Conservation (phyloP, 2,888 invertebrate species). For the Lasioglossum calceatum region DNA sequence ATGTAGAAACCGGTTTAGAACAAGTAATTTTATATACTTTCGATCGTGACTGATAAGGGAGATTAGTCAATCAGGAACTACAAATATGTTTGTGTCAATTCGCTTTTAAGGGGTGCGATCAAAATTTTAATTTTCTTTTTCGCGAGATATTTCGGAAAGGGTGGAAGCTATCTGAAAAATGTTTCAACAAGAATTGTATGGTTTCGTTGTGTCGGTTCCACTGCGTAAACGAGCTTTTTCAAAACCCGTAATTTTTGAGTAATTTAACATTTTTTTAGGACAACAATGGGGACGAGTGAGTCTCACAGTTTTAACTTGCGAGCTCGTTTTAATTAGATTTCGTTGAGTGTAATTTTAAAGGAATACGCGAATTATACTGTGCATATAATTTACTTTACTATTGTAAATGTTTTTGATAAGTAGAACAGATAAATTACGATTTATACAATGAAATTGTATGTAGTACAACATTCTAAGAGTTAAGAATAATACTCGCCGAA, state of each 20-base stretch:
- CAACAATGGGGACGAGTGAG: neutral
- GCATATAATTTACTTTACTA: neutral
- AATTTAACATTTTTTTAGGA: too few species aligned
- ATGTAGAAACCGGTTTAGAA: neutral
- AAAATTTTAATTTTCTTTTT: neutral
- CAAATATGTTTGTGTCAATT: neutral
- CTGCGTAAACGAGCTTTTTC: too few species aligned
- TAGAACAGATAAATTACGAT: neutral
- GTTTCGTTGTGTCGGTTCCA: too few species aligned
- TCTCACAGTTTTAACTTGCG: neutral
- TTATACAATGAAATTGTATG: neutral
- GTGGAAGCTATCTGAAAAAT: neutral
- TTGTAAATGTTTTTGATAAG: neutral
- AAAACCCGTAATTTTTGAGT: too few species aligned
- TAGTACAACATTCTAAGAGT: neutral
- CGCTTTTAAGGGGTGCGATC: too few species aligned
- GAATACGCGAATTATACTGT: too few species aligned
- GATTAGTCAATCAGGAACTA: neutral
- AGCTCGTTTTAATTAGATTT: neutral
- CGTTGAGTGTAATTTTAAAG: too few species aligned
- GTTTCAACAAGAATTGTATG: neutral
- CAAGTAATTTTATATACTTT: neutral
- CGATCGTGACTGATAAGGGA: neutral
- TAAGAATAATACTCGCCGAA: neutral
- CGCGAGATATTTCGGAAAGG: neutral